Conservation (phyloP, 2,113 vertebrate genomes). For the Xiphophorus hellerii region DNA sequence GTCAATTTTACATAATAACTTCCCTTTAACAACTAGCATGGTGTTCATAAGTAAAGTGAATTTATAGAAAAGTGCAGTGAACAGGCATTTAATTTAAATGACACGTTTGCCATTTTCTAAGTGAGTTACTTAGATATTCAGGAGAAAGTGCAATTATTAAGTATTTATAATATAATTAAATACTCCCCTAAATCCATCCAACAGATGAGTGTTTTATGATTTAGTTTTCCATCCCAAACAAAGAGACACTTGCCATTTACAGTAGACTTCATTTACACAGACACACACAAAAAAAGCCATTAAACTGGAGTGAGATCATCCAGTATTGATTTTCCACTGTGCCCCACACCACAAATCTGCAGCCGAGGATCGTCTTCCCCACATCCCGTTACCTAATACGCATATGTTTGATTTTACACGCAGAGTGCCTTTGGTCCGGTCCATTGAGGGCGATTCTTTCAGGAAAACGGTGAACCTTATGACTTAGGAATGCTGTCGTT, state of each 20-base stretch:
- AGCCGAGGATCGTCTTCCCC: constrained; percentile 30
- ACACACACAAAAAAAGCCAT: constrained; percentile 41
- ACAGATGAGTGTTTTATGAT: background rate
- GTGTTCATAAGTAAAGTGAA: too few species aligned
- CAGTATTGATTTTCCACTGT: constrained; percentile 68
- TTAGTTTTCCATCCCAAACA: constrained; percentile 9
- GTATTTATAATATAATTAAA: constrained; percentile 3
- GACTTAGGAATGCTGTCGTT: constrained; percentile 72
- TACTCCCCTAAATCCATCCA: background rate
- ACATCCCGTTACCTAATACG: constrained; percentile 25
- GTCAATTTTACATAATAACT: too few species aligned
- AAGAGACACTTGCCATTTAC: constrained; percentile 8
- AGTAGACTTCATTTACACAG: constrained; percentile 25
- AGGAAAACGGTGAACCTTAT: constrained; percentile 53
- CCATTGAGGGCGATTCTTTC: constrained; percentile 41
- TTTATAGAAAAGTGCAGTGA: too few species aligned
- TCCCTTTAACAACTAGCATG: too few species aligned
- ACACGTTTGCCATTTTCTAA: background rate
- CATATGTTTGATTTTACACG: constrained; percentile 21
- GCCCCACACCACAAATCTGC: constrained; percentile 36
- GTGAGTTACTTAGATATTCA: background rate
- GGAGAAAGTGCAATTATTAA: background rate
- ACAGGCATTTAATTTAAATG: too few species aligned
- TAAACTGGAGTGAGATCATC: constrained; percentile 69
- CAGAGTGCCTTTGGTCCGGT: constrained; percentile 27